A percentile compares a stretch with the other conserved stretches of the same genome.
phyloP scores from a whole-genome alignment of 2,888 invertebrate genomes.

The Lepetodrilus schrolli region DNA sequence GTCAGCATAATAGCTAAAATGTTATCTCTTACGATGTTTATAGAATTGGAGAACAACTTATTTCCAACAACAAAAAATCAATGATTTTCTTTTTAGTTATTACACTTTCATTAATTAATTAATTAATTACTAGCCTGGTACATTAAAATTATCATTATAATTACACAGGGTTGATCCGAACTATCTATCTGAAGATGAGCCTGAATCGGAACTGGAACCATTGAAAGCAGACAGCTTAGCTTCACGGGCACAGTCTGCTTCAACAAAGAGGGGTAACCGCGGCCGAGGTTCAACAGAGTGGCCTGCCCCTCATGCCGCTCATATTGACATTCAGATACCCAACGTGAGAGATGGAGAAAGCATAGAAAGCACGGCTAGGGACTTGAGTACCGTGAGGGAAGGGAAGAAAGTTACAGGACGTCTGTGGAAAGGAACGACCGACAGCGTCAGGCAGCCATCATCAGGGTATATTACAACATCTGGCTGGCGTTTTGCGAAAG shows the following conservation, averaged over 20 bases:
- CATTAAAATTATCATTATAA: neutral
- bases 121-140: too few relatives aligned
- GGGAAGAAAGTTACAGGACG: neutral
- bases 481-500: neutral
- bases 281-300: neutral
- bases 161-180: neutral
- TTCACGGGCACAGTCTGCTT: neutral
- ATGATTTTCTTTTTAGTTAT: too few relatives aligned
- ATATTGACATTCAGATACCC: constrained; percentile 18
- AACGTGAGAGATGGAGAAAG: constrained; percentile 8
- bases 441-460: neutral
- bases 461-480: neutral
- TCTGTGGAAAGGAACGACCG: neutral
- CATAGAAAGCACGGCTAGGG: constrained; percentile 4
- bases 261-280: neutral
- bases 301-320: constrained; percentile 10
- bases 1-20: too few relatives aligned
- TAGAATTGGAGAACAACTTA: too few relatives aligned
- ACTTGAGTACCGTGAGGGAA: neutral
- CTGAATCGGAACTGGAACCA: constrained; percentile 2
- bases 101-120: too few relatives aligned
- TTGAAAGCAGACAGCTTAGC: neutral
- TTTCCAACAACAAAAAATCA: too few relatives aligned
- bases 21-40: too few relatives aligned
- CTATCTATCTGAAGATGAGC: neutral